These are phyloP conservation scores for Dreissena polymorpha DNA, from an alignment of 1,140 invertebrate species.

Conservation along the genomic window DNA sequence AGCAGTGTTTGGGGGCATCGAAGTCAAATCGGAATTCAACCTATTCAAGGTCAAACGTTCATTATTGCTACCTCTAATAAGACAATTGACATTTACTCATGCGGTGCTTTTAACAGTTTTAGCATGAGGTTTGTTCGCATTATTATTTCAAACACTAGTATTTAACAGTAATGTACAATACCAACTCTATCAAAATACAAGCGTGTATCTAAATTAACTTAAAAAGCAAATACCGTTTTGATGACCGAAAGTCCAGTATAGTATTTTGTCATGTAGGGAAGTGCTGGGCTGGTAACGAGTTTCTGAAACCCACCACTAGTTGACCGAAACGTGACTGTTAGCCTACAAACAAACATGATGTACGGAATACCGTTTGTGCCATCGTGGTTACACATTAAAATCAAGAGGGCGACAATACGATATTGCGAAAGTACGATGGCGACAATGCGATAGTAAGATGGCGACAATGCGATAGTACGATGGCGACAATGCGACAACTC, in stretches of 20 bases:
- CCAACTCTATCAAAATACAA: background rate
- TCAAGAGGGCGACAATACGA: too few relatives aligned
- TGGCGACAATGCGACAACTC: too few relatives aligned
- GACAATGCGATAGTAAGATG: too few relatives aligned
- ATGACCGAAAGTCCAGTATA: background rate
- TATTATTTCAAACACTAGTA: background rate
- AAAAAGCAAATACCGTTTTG: slow-evolving; percentile 2
- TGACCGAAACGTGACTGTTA: slow-evolving; percentile 6
- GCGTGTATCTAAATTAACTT: background rate
- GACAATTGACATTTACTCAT: too few relatives aligned
- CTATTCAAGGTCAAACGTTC: background rate
- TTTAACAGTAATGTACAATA: background rate
- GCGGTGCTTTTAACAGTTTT: too few relatives aligned
- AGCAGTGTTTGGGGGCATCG: slow-evolving; percentile 31
- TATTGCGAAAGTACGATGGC: too few relatives aligned
- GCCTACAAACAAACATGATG: background rate
- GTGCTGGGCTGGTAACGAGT: background rate
- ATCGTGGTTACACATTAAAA: too few relatives aligned
- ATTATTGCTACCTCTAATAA: too few relatives aligned
- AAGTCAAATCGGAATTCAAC: slow-evolving; percentile 38
- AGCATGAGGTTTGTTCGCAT: too few relatives aligned
- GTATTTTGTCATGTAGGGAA: background rate
- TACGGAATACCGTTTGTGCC: too few relatives aligned
- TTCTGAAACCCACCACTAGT: slow-evolving; percentile 6
- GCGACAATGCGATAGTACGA: too few relatives aligned